Evolutionary conservation across 2,888 invertebrate species (phyloP).

Genomic region (Osmoderma eremita): DNA sequence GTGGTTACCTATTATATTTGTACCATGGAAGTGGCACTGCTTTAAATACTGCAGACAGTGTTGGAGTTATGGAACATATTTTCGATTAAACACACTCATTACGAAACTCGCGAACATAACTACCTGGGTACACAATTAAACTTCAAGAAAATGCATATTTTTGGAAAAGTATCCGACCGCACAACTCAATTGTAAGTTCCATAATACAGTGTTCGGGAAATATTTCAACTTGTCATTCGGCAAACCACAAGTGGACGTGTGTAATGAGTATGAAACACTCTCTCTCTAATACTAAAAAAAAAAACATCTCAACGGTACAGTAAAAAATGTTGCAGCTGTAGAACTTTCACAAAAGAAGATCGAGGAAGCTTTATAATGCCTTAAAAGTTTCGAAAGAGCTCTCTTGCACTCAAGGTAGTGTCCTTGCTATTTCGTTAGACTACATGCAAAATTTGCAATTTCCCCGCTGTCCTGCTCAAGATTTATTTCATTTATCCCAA

Average conservation of each 20-base stretch:
- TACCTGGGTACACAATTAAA: neutral
- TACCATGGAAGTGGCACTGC: no score
- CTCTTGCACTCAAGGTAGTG: neutral
- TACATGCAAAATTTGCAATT: conserved; percentile 6
- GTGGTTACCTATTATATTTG: no score
- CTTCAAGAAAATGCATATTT: neutral
- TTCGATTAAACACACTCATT: neutral
- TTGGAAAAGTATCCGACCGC: neutral
- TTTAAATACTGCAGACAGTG: no score
- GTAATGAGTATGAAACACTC: no score
- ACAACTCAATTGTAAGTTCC: neutral
- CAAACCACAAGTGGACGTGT: no score
- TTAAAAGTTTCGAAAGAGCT: neutral
- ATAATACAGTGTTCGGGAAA: no score
- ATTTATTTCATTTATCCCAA: conserved; percentile 29
- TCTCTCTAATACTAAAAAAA: no score
- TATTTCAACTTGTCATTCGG: no score
- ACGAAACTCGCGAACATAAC: neutral
- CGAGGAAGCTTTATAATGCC: neutral
- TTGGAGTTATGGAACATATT: conserved; percentile 6
- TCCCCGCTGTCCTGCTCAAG: neutral
- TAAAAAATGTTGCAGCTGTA: neutral
- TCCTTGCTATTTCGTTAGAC: neutral
- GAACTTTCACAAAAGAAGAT: neutral
- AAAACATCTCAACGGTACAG: no score